These are phyloP conservation scores for Pheosia tremula DNA, from an alignment of 2,888 invertebrate genomes.

Conservation along the genomic window DNA sequence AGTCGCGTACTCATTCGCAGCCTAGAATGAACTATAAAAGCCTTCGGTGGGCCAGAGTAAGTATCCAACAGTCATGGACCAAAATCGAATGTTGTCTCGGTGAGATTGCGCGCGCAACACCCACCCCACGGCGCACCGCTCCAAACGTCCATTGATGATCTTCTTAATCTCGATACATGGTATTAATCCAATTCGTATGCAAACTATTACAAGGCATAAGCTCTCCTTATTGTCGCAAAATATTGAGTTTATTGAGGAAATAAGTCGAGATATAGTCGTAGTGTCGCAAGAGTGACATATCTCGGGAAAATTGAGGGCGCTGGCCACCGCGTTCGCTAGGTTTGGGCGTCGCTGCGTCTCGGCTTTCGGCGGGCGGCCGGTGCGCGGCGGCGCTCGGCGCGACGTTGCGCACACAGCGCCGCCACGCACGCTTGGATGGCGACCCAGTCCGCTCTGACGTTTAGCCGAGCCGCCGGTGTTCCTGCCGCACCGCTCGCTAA, in stretches of 20 bases:
- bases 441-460: conserved; percentile 82
- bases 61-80: conserved; percentile 84
- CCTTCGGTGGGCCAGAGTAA: conserved; percentile 76
- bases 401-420: conserved; percentile 72
- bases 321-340: conserved; percentile 72
- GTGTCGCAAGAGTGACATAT: conserved; percentile 24
- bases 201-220: conserved; percentile 34
- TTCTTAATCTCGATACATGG: conserved; percentile 75
- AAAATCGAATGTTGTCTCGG: conserved; percentile 84
- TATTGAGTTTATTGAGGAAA: conserved; percentile 28
- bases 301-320: conserved; percentile 61
- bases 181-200: conserved; percentile 62
- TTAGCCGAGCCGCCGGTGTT: conserved; percentile 77
- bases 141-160: conserved; percentile 81
- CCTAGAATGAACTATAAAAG: conserved; percentile 82
- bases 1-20: conserved; percentile 60
- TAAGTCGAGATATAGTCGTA: conserved; percentile 24
- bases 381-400: conserved; percentile 71
- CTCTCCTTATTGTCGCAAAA: conserved; percentile 22
- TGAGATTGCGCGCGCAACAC: conserved; percentile 77
- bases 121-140: conserved; percentile 71
- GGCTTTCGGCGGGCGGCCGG: conserved; percentile 72
- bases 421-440: conserved; percentile 78
- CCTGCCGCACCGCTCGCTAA: conserved; percentile 56
- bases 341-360: conserved; percentile 84